phyloP scores from a whole-genome alignment of 2,113 vertebrate genomes.

The Phaethornis superciliosus region DNA sequence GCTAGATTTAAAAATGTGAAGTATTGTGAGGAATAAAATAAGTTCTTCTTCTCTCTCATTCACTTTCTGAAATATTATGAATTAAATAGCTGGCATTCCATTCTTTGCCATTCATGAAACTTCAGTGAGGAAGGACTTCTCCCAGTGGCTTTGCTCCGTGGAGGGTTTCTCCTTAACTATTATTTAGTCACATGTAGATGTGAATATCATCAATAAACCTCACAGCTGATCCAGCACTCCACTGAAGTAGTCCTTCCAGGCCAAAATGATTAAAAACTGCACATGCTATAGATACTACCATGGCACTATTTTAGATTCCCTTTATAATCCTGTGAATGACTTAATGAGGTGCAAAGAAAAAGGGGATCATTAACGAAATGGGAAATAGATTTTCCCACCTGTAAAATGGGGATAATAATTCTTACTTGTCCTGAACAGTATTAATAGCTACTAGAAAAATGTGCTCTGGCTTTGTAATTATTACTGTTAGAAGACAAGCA shows the following conservation, averaged over 20 bases:
- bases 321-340: conserved; percentile 14
- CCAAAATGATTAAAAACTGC: not conserved
- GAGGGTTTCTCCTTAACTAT: not conserved
- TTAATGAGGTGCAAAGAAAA: conserved; percentile 48
- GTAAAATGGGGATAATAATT: conserved; percentile 55
- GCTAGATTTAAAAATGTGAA: not conserved
- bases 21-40: not conserved
- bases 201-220: not conserved
- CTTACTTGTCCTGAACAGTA: conserved; percentile 44
- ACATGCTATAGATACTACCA: not conserved
- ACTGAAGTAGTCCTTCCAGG: not conserved
- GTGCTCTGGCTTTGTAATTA: conserved; percentile 46
- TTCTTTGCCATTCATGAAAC: not conserved
- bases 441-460: conserved; percentile 40
- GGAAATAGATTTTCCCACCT: conserved; percentile 48
- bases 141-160: not conserved
- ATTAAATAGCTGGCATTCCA: not conserved
- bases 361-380: conserved; percentile 9
- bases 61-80: not conserved
- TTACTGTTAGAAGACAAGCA: conserved; percentile 38
- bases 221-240: not conserved
- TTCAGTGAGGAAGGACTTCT: not conserved
- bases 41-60: not conserved
- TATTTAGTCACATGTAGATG: not conserved
- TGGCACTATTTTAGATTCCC: not conserved